Percentiles rank a stretch among this genome's conserved stretches.
Evolutionary conservation across 2,113 vertebrate species (phyloP).

Genomic region (Tapirus terrestris): DNA sequence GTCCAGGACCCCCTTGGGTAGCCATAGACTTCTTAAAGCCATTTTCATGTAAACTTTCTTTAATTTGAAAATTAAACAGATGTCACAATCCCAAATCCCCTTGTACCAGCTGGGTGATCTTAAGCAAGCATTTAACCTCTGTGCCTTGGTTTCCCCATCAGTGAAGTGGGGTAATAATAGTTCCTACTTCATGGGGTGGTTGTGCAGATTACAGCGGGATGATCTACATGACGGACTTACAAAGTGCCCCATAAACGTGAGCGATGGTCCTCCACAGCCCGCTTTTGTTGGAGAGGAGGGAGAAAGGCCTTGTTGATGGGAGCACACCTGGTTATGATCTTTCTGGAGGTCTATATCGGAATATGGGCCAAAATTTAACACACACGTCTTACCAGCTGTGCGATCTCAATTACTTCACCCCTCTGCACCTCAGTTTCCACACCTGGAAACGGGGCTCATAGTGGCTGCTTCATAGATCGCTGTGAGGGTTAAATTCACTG

Average conservation of each 20-base stretch:
- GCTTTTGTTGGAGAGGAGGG: neutral
- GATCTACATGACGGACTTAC: fast-evolving
- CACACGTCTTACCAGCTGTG: neutral
- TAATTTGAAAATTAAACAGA: neutral
- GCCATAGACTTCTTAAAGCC: neutral
- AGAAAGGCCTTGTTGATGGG: too few relatives aligned
- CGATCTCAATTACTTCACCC: neutral
- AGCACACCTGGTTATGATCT: fast-evolving
- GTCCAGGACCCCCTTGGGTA: neutral
- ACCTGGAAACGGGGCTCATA: too few relatives aligned
- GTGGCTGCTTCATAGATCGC: neutral
- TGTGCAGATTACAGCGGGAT: too few relatives aligned
- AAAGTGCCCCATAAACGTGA: fast-evolving
- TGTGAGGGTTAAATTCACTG: neutral
- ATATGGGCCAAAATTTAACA: neutral
- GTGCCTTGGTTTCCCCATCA: too few relatives aligned
- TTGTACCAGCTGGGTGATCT: too few relatives aligned
- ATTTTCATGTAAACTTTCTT: neutral
- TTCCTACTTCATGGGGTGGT: fast-evolving
- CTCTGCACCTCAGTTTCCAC: neutral
- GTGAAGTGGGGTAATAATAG: fast-evolving
- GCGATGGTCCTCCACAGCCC: fast-evolving
- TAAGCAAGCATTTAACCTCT: neutral
- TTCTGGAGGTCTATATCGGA: neutral
- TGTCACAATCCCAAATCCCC: neutral